Percentiles rank a stretch among this genome's conserved stretches.
phyloP scores from a whole-genome alignment of 2,113 vertebrate species.

The Pagrus major region DNA sequence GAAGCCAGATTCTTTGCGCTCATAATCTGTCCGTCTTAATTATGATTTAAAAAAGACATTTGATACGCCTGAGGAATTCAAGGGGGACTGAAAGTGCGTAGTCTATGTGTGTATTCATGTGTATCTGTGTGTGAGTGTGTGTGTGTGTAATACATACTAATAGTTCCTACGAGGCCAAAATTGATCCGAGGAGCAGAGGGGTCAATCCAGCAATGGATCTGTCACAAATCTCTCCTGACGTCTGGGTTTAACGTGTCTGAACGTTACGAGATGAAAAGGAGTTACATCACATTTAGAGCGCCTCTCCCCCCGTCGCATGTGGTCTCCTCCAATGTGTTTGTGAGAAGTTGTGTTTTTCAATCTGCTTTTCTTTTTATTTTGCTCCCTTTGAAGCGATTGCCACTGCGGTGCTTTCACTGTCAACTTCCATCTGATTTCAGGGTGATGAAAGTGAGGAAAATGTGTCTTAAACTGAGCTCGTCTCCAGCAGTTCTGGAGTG shows the following conservation, averaged over 20 bases:
- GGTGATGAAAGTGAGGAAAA: slow-evolving; percentile 47
- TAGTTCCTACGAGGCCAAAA: slow-evolving; percentile 55
- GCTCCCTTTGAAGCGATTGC: slow-evolving; percentile 25
- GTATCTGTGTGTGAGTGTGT: background rate
- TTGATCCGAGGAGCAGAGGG: slow-evolving; percentile 59
- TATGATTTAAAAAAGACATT: slow-evolving; percentile 32
- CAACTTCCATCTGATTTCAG: slow-evolving; percentile 29
- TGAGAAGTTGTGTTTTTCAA: slow-evolving; percentile 17
- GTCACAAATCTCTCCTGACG: slow-evolving; percentile 68
- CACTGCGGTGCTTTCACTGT: slow-evolving; percentile 14
- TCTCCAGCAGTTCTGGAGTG: slow-evolving; percentile 26
- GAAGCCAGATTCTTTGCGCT: slow-evolving; percentile 36
- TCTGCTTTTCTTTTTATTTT: slow-evolving; percentile 5
- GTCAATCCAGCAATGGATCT: slow-evolving; percentile 64
- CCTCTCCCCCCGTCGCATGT: background rate
- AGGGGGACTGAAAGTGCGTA: background rate
- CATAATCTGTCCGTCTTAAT: slow-evolving; percentile 55
- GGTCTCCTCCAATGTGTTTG: slow-evolving; percentile 11
- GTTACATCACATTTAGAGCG: slow-evolving; percentile 17
- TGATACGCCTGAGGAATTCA: slow-evolving; percentile 20
- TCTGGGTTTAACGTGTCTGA: slow-evolving; percentile 56
- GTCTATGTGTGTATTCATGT: background rate
- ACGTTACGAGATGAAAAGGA: slow-evolving; percentile 49
- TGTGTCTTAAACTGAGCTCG: slow-evolving; percentile 22
- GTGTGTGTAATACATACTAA: slow-evolving; percentile 51